A percentile compares a stretch with the other conserved stretches of the same genome.
phyloP scores from a whole-genome alignment of 1,140 invertebrate genomes.

The Drosophila bipectinata region DNA sequence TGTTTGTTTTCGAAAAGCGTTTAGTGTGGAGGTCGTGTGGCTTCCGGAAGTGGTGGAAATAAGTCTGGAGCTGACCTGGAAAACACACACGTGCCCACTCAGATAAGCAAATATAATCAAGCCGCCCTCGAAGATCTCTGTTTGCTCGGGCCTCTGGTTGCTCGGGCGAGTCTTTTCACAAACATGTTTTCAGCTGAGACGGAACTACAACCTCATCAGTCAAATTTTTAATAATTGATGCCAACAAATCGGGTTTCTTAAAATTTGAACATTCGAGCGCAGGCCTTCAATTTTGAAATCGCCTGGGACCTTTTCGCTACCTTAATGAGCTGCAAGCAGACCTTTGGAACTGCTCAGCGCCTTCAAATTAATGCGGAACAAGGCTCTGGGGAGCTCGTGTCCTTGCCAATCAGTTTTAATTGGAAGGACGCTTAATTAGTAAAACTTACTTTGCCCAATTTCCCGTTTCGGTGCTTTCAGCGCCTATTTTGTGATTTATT shows the following conservation, averaged over 20 bases:
- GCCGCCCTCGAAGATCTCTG: neutral
- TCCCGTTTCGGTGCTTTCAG: constrained; percentile 31
- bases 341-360: constrained; percentile 3
- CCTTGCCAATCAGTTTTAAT: constrained; percentile 52
- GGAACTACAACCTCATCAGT: constrained; percentile 7
- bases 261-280: constrained; percentile 14
- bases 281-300: constrained; percentile 27
- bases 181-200: constrained; percentile 39
- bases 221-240: constrained; percentile 47
- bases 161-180: constrained; percentile 44
- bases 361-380: neutral
- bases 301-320: constrained; percentile 23
- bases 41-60: neutral
- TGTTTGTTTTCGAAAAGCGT: constrained; percentile 1
- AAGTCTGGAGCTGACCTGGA: neutral
- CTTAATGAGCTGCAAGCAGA: constrained; percentile 28
- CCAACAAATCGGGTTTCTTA: constrained; percentile 17
- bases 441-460: constrained; percentile 60
- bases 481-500: constrained; percentile 55
- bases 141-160: constrained; percentile 34
- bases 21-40: neutral
- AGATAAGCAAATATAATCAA: constrained; percentile 60
- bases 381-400: neutral
- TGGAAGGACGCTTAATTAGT: constrained; percentile 66
- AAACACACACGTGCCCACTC: constrained; percentile 19